A percentile compares a stretch with the other conserved stretches of the same genome.
Evolutionary conservation across 2,797 vertebrate species (phyloP).

Genomic region (Pitangus sulphuratus): DNA sequence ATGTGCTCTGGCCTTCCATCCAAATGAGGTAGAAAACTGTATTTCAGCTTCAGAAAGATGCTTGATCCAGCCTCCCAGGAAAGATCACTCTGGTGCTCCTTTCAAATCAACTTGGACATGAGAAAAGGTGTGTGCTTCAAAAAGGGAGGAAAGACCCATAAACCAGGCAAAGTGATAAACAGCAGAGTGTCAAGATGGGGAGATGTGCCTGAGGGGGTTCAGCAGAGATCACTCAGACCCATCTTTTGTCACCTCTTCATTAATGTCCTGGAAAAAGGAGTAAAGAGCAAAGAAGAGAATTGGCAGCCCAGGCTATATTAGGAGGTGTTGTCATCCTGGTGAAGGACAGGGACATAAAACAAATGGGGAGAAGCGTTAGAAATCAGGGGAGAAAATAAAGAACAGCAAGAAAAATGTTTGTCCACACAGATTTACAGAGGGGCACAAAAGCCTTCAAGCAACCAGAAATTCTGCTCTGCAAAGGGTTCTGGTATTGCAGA

Average conservation of each 20-base stretch:
- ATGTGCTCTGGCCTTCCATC: not conserved
- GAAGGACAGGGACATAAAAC: conserved; percentile 55
- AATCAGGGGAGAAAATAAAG: conserved; percentile 25
- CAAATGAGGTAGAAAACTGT: not conserved
- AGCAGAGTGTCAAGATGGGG: not conserved
- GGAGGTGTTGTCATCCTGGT: conserved; percentile 26
- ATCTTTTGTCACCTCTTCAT: conserved; percentile 13
- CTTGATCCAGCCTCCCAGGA: not conserved
- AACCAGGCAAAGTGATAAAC: conserved; percentile 28
- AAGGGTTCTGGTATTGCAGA: not conserved
- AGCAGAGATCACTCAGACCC: not conserved
- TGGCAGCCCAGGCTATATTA: not conserved
- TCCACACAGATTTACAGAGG: conserved; percentile 15
- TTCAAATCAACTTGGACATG: not conserved
- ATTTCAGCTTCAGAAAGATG: not conserved
- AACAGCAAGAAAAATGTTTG: not conserved
- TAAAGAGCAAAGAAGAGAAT: conserved; percentile 24
- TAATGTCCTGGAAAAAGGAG: conserved; percentile 29
- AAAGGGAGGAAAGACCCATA: not conserved
- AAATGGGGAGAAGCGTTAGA: conserved; percentile 22
- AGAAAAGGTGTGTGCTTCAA: not conserved
- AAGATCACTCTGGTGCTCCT: not conserved
- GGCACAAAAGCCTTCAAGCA: not conserved
- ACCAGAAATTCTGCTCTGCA: not conserved
- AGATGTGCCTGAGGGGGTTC: conserved; percentile 9